These are phyloP conservation scores for Apamea sordens DNA, from an alignment of 2,888 invertebrate species.

Conservation along the genomic window DNA sequence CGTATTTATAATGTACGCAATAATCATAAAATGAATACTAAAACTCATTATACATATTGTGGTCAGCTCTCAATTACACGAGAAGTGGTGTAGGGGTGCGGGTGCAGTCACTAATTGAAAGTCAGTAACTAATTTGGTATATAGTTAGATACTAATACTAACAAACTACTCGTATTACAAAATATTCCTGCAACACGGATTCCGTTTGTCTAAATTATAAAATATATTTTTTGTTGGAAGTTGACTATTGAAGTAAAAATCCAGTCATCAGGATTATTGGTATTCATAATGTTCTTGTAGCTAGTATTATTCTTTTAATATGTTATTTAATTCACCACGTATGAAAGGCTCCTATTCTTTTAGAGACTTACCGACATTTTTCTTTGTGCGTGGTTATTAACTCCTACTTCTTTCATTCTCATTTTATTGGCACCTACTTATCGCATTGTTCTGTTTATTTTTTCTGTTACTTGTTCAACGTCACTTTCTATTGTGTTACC, in stretches of 20 bases:
- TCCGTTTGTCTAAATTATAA: neutral
- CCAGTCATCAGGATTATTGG: neutral
- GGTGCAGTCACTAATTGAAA: neutral
- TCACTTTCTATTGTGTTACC: slow-evolving; percentile 67
- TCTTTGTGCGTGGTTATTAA: slow-evolving; percentile 65
- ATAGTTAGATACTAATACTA: neutral
- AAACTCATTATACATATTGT: slow-evolving; percentile 38
- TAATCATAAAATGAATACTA: slow-evolving; percentile 51
- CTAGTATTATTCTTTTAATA: neutral
- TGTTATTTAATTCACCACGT: neutral
- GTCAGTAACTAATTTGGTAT: neutral
- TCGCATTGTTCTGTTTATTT: slow-evolving; percentile 70
- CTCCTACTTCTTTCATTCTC: slow-evolving; percentile 75
- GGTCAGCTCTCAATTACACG: slow-evolving; percentile 21
- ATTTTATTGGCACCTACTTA: slow-evolving; percentile 79
- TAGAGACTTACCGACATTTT: slow-evolving; percentile 72
- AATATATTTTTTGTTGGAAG: neutral
- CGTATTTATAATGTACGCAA: slow-evolving; percentile 49
- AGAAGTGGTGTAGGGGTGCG: neutral
- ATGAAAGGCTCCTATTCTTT: slow-evolving; percentile 18
- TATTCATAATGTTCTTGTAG: neutral
- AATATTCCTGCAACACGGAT: neutral
- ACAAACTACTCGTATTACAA: neutral
- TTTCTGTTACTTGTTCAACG: slow-evolving; percentile 58
- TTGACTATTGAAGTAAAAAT: neutral